phyloP scores from a whole-genome alignment of 2,888 invertebrate species.

The Byasa hedistus region DNA sequence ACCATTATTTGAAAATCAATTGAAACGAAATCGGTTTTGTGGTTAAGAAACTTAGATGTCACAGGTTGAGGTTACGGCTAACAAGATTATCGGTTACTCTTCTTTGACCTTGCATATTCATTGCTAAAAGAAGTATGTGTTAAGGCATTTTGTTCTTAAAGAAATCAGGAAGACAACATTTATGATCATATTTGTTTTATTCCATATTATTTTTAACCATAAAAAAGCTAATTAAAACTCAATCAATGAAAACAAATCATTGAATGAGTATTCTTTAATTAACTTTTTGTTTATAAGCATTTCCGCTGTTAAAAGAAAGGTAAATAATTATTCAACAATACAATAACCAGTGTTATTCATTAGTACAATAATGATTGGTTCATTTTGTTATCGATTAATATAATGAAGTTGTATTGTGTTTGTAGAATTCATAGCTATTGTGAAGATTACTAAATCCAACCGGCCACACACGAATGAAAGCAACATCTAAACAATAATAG shows the following conservation, averaged over 20 bases:
- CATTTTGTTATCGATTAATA: neutral
- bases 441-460: neutral
- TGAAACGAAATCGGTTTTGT: too few species aligned
- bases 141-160: too few species aligned
- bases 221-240: neutral
- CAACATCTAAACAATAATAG: slow-evolving; percentile 20
- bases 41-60: too few species aligned
- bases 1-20: too few species aligned
- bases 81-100: too few species aligned
- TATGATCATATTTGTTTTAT: too few species aligned
- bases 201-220: too few species aligned
- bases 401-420: slow-evolving; percentile 1
- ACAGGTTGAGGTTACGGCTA: too few species aligned
- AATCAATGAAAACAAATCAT: neutral
- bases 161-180: too few species aligned
- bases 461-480: slow-evolving; percentile 24
- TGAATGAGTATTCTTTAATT: neutral
- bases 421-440: neutral
- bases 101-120: too few species aligned
- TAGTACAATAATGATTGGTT: neutral
- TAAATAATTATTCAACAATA: neutral
- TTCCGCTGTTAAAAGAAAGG: neutral
- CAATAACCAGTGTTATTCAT: neutral
- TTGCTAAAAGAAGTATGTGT: too few species aligned
- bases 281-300: neutral